Evolutionary conservation across 1,140 invertebrate species (phyloP).

Genomic region (Bilobella aurantiaca): DNA sequence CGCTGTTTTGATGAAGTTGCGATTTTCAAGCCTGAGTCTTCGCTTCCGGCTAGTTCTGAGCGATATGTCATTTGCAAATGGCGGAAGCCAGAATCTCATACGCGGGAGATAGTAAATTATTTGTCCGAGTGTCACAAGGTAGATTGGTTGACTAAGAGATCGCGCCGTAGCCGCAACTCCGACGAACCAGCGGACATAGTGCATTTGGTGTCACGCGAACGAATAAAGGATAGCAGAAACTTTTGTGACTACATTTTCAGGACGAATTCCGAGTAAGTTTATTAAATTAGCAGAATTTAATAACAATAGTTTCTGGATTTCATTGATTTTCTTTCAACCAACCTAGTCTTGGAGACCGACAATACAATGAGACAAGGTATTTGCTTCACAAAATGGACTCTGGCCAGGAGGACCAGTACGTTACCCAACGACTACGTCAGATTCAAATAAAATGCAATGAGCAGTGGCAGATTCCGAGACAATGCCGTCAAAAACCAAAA

Average conservation of each 20-base stretch:
- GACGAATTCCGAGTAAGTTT: slow-evolving; percentile 4
- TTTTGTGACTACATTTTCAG: slow-evolving; percentile 64
- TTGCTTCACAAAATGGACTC: background rate
- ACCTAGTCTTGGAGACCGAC: background rate
- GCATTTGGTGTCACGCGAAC: slow-evolving; percentile 57
- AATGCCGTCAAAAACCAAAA: background rate
- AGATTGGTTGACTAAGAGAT: slow-evolving; percentile 14
- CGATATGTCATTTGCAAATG: slow-evolving; percentile 85
- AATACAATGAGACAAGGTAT: background rate
- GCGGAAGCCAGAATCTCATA: slow-evolving; percentile 35
- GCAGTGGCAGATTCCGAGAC: background rate
- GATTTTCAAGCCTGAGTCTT: slow-evolving; percentile 93
- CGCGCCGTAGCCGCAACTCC: background rate
- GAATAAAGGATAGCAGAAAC: slow-evolving; percentile 52
- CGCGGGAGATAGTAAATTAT: background rate
- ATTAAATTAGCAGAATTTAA: too few relatives aligned
- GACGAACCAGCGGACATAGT: slow-evolving; percentile 41
- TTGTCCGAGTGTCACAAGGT: slow-evolving; percentile 14
- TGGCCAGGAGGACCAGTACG: background rate
- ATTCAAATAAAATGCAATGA: background rate
- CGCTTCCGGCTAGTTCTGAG: slow-evolving; percentile 93
- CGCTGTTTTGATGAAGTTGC: slow-evolving; percentile 71
- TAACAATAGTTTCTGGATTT: too few relatives aligned
- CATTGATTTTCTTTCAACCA: too few relatives aligned
- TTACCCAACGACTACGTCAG: background rate